Percentiles rank a stretch among this genome's conserved stretches.
Conservation (phyloP, 2,888 invertebrate species). For the Hyles lineata region DNA sequence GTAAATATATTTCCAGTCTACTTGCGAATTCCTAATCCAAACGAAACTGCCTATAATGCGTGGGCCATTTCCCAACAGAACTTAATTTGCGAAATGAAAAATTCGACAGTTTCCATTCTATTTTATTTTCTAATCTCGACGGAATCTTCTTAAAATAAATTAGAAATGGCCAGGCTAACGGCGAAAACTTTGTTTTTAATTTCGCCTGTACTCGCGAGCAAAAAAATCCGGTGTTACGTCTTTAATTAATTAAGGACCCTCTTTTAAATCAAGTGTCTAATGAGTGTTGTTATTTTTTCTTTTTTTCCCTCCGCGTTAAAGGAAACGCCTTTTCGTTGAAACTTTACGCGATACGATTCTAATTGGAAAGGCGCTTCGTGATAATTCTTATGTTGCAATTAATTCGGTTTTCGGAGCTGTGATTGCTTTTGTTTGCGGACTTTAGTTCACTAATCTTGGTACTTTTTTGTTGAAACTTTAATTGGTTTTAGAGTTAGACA, state of each 20-base stretch:
- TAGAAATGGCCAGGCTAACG: constrained; percentile 50
- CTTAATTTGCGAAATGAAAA: constrained; percentile 50
- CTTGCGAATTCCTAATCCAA: constrained; percentile 4
- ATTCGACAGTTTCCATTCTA: constrained; percentile 50
- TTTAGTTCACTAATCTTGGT: constrained; percentile 2
- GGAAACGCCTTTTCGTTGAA: constrained; percentile 37
- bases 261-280: constrained; percentile 63
- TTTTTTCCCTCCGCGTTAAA: constrained; percentile 40
- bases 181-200: constrained; percentile 61
- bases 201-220: constrained; percentile 46
- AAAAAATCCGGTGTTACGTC: constrained; percentile 58
- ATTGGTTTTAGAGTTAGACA: neutral
- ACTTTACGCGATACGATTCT: constrained; percentile 45
- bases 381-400: constrained; percentile 42
- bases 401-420: constrained; percentile 40
- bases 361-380: constrained; percentile 47
- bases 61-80: neutral
- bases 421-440: constrained; percentile 38
- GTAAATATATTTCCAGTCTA: neutral
- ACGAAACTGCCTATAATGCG: constrained; percentile 1
- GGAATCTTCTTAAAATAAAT: constrained; percentile 64
- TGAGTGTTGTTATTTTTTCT: constrained; percentile 54
- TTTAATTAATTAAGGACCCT: constrained; percentile 65
- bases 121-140: constrained; percentile 53
- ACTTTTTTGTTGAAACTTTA: neutral